phyloP scores from a whole-genome alignment of 2,888 invertebrate genomes.

The Aphelenchoides bicaudatus region DNA sequence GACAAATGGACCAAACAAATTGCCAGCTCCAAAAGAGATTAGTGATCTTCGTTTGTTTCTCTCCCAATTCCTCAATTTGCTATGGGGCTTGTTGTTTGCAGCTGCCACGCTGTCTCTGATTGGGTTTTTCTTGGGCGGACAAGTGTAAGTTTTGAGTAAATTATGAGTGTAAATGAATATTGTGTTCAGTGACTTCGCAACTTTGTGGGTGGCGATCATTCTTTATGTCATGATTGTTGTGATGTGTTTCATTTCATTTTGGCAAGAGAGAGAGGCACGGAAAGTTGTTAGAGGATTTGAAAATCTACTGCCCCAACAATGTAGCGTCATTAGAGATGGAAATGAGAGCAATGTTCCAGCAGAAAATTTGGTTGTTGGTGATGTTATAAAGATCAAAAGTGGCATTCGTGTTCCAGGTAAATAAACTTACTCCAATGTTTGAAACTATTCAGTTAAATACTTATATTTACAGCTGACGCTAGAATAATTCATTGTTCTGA shows the following conservation, averaged over 20 bases:
- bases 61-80: slow-evolving; percentile 37
- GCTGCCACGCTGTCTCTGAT: slow-evolving; percentile 33
- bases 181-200: slow-evolving; percentile 35
- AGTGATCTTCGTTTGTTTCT: slow-evolving; percentile 35
- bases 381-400: slow-evolving; percentile 43
- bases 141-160: slow-evolving; percentile 14
- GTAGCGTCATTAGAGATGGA: slow-evolving; percentile 45
- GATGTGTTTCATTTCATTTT: slow-evolving; percentile 48
- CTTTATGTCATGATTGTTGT: slow-evolving; percentile 46
- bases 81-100: slow-evolving; percentile 36
- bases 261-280: slow-evolving; percentile 46
- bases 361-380: slow-evolving; percentile 47
- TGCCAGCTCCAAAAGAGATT: slow-evolving; percentile 40
- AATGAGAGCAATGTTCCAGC: slow-evolving; percentile 39
- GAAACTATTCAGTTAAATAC: too few species aligned
- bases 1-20: slow-evolving; percentile 39
- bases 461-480: slow-evolving; percentile 47
- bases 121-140: slow-evolving; percentile 22
- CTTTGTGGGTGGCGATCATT: slow-evolving; percentile 47
- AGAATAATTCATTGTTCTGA: slow-evolving; percentile 40
- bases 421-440: too few species aligned
- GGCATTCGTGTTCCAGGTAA: slow-evolving; percentile 49
- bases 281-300: slow-evolving; percentile 43
- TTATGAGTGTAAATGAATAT: background rate
- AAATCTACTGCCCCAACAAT: slow-evolving; percentile 43